Percentiles rank a stretch among this genome's conserved stretches.
These are phyloP conservation scores for Laothoe populi DNA, from an alignment of 2,888 invertebrate species.

Conservation along the genomic window DNA sequence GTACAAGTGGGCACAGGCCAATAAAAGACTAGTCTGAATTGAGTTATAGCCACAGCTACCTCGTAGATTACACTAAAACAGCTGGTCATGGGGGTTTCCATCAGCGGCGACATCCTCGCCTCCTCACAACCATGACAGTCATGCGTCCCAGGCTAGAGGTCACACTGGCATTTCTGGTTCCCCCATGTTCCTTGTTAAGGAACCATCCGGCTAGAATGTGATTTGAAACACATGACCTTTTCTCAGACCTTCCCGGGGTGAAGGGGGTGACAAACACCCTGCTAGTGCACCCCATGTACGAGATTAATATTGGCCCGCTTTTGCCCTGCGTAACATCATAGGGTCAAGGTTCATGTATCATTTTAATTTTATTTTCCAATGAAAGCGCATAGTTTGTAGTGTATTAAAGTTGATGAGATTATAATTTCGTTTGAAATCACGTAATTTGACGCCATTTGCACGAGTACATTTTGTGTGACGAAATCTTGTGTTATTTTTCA, in stretches of 20 bases:
- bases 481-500: background rate
- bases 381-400: background rate
- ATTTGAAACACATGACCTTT: conserved; percentile 80
- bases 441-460: background rate
- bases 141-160: conserved; percentile 81
- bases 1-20: conserved; percentile 80
- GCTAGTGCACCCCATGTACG: conserved; percentile 89
- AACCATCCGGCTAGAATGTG: conserved; percentile 90
- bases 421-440: background rate
- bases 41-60: conserved; percentile 88
- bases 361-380: background rate
- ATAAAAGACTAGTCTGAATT: conserved; percentile 94
- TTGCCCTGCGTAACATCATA: conserved; percentile 77
- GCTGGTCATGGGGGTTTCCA: conserved; percentile 90
- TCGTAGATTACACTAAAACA: conserved; percentile 91
- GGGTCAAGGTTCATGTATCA: conserved; percentile 49
- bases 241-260: conserved; percentile 94
- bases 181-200: conserved; percentile 86
- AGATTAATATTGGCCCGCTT: conserved; percentile 89
- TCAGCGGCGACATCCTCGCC: conserved; percentile 75
- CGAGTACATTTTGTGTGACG: background rate
- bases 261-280: conserved; percentile 84
- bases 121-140: conserved; percentile 70
- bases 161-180: conserved; percentile 89
- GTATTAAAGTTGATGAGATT: background rate